Evolutionary conservation across 2,888 invertebrate species (phyloP).

Genomic region (Xanthia togata): DNA sequence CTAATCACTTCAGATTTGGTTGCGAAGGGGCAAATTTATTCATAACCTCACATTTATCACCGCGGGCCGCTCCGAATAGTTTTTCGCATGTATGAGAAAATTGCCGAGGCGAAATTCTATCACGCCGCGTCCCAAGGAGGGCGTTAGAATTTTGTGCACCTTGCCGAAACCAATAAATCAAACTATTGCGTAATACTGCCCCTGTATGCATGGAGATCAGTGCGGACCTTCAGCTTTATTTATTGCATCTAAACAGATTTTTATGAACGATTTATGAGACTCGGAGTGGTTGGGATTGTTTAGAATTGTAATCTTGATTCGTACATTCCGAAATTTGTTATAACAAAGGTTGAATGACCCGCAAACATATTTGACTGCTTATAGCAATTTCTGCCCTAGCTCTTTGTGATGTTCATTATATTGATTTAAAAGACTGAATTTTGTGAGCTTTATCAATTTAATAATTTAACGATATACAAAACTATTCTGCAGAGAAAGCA

Average conservation of each 20-base stretch:
- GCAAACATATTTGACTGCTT: slow-evolving; percentile 33
- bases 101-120: slow-evolving; percentile 86
- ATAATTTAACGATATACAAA: slow-evolving; percentile 38
- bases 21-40: slow-evolving; percentile 85
- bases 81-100: slow-evolving; percentile 87
- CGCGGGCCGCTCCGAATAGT: slow-evolving; percentile 82
- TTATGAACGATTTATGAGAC: slow-evolving; percentile 81
- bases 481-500: slow-evolving; percentile 40
- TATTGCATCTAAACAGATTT: slow-evolving; percentile 87
- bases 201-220: slow-evolving; percentile 87
- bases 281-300: slow-evolving; percentile 70
- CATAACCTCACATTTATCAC: slow-evolving; percentile 89
- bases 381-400: slow-evolving; percentile 8
- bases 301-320: slow-evolving; percentile 69
- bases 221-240: slow-evolving; percentile 83
- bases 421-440: slow-evolving; percentile 35
- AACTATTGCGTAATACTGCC: slow-evolving; percentile 88
- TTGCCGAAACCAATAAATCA: slow-evolving; percentile 89
- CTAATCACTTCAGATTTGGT: slow-evolving; percentile 87
- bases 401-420: slow-evolving; percentile 24
- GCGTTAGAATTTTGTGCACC: slow-evolving; percentile 87
- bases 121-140: slow-evolving; percentile 79
- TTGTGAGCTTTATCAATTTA: slow-evolving; percentile 31
- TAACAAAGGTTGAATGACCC: slow-evolving; percentile 62
- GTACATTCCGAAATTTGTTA: slow-evolving; percentile 63